A percentile compares a stretch with the other conserved stretches of the same genome.
phyloP scores from a whole-genome alignment of 2,888 invertebrate genomes.

The Bombyx huttoni region DNA sequence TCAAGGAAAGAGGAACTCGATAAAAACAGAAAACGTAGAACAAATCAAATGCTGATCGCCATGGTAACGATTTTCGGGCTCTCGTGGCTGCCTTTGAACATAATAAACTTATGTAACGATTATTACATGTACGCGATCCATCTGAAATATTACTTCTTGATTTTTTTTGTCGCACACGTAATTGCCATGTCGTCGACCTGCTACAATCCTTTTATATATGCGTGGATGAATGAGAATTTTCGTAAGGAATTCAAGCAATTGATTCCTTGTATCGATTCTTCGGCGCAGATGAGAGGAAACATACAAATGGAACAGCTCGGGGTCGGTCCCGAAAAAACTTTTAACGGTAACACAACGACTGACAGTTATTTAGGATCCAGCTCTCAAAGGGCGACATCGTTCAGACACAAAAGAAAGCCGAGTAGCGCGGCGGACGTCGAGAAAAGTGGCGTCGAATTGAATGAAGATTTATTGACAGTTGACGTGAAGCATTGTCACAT shows the following conservation, averaged over 20 bases:
- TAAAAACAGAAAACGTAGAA: slow-evolving; percentile 89
- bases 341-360: slow-evolving; percentile 83
- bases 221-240: slow-evolving; percentile 97
- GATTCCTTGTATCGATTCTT: slow-evolving; percentile 75
- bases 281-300: slow-evolving; percentile 44
- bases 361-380: slow-evolving; percentile 75
- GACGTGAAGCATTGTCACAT: slow-evolving; percentile 67
- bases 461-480: slow-evolving; percentile 53
- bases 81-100: slow-evolving; percentile 96
- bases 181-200: slow-evolving; percentile 97
- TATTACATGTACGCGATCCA: slow-evolving; percentile 81
- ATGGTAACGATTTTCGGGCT: slow-evolving; percentile 97
- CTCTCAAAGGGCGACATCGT: slow-evolving; percentile 65
- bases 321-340: slow-evolving; percentile 78
- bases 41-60: slow-evolving; percentile 96
- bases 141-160: slow-evolving; percentile 87
- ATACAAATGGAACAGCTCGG: slow-evolving; percentile 66
- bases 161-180: slow-evolving; percentile 91
- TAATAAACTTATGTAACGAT: slow-evolving; percentile 89
- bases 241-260: slow-evolving; percentile 92
- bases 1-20: slow-evolving; percentile 92
- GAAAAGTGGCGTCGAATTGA: slow-evolving; percentile 62
- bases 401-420: slow-evolving; percentile 67
- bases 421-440: slow-evolving; percentile 76
- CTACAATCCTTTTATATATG: slow-evolving; percentile 97